Evolutionary conservation across 2,888 invertebrate genomes (phyloP).

Genomic region (Odontomyia ornata): DNA sequence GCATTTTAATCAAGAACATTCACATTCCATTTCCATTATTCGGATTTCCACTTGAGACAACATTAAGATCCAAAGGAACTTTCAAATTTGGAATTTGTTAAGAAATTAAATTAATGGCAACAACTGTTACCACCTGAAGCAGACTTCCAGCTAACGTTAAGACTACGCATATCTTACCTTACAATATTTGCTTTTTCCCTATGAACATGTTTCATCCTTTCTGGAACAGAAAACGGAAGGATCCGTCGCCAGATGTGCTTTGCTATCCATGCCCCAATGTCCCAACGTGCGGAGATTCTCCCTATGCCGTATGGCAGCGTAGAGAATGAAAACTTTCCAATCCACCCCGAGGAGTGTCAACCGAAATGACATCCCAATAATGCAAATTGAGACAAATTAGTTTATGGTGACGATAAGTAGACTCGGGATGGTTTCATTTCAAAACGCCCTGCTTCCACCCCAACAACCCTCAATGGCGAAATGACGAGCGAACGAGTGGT

Average conservation of each 20-base stretch:
- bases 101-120: constrained; percentile 40
- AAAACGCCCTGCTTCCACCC: not conserved
- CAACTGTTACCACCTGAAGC: constrained; percentile 40
- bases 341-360: constrained; percentile 32
- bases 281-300: constrained; percentile 3
- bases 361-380: constrained; percentile 44
- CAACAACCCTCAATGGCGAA: too few species aligned
- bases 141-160: constrained; percentile 18
- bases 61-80: constrained; percentile 21
- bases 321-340: constrained; percentile 42
- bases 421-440: constrained; percentile 13
- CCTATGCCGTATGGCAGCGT: not conserved
- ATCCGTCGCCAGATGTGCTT: constrained; percentile 39
- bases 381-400: constrained; percentile 45
- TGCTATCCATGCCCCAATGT: constrained; percentile 8
- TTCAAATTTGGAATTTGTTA: constrained; percentile 25
- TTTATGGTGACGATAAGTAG: constrained; percentile 43
- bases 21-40: constrained; percentile 30
- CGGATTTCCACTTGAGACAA: constrained; percentile 10
- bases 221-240: constrained; percentile 26
- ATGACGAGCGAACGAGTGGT: not conserved
- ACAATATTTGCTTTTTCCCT: constrained; percentile 17
- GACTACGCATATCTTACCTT: constrained; percentile 34
- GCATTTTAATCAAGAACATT: constrained; percentile 28
- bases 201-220: constrained; percentile 34